Evolutionary conservation across 2,888 invertebrate genomes (phyloP), one percentile per base, ranked within the genome.

Genomic region (Lomographa bimaculata): DNA sequence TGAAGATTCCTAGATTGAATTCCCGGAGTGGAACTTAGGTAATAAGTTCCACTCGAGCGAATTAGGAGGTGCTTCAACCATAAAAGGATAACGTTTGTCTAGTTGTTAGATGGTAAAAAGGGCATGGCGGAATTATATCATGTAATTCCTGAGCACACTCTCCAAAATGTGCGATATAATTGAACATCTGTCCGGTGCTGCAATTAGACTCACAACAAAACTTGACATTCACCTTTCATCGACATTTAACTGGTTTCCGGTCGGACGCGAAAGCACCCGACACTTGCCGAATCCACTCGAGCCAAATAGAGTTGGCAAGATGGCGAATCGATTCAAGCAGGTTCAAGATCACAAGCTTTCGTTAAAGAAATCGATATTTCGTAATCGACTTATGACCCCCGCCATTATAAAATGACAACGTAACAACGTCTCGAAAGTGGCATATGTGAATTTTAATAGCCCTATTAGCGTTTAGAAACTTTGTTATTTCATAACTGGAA

Each of bases 211-310:
- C 54, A 50, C 60, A 64, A 60, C 68, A 74, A 68, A 73, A 71
- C 79, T 77, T 82, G 82, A 84, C 83, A 84, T 82, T 84, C 80
- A 79, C 80, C 81, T 83, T 79, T 78, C 79, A 64, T 71, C 64
- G 64, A 14, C 27, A 16, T 64, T 68, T 66, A 66, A 68, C 57
- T 50, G 63, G 63, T 77, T 79, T 81, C 82, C 80, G 79, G 80
- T 66, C 68, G 20, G 57, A 57, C 56, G 76, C 78, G 84, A 84
- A 84, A 83, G 84, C 71, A 54, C 59, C 54, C 50, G 62, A 26
- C 14, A 2, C 58, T 57, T 62, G 28, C 28, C 62, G 60, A 69
- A 54, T 52, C 54, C 54, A 35, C 46, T 37, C 50, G 9, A 7
- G 8, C 18, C 29, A 19, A 32, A 21, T 32, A 21, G 17, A 17